Conservation (phyloP, 2,113 vertebrate species). For the Nesogale talazaci region DNA sequence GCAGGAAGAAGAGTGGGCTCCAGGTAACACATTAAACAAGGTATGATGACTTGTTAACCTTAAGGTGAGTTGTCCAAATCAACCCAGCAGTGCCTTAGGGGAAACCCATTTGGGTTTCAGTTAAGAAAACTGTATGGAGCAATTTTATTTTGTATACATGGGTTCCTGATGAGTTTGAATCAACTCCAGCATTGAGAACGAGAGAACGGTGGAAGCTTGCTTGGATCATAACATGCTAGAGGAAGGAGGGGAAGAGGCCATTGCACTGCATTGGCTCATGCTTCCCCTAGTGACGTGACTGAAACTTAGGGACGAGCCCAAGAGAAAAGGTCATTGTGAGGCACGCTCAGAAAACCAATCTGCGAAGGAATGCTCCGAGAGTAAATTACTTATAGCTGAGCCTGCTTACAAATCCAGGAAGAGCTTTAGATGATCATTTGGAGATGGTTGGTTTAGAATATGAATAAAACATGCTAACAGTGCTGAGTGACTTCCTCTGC, state of each 20-base stretch:
- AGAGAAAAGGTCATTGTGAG: not conserved
- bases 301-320: not conserved
- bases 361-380: not conserved
- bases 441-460: not conserved
- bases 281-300: not conserved
- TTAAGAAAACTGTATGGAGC: not conserved
- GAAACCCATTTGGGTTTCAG: not conserved
- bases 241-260: not conserved
- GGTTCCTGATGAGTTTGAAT: not conserved
- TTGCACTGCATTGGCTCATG: not conserved
- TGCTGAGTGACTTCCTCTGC: not conserved
- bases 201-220: not conserved
- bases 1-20: not conserved
- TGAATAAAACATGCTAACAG: not conserved
- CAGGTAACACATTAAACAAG: not conserved
- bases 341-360: not conserved
- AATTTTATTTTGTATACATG: not conserved
- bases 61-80: not conserved
- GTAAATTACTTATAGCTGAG: not conserved
- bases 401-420: not conserved
- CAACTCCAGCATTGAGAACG: not conserved
- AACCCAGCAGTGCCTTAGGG: not conserved
- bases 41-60: not conserved
- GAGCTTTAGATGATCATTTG: slow-evolving; percentile 3
- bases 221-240: not conserved